These are phyloP conservation scores for Augochlorella aurata DNA, from an alignment of 2,888 invertebrate genomes.

Conservation along the genomic window DNA sequence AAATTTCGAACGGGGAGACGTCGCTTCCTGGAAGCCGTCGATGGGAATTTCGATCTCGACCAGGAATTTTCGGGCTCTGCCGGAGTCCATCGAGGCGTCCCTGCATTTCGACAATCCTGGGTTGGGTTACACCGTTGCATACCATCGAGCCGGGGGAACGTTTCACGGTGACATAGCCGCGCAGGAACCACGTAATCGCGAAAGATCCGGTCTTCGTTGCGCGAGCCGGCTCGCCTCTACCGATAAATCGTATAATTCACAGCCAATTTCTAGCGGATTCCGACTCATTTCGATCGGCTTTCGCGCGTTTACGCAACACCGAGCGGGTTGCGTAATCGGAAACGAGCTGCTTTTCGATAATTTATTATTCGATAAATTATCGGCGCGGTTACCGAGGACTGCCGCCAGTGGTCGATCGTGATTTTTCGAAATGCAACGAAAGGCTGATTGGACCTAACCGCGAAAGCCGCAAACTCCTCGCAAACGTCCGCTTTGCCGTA, in stretches of 20 bases:
- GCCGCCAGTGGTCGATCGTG: too few relatives aligned
- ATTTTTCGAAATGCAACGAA: too few relatives aligned
- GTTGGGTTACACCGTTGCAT: constrained; percentile 64
- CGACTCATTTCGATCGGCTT: not conserved
- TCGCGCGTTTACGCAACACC: not conserved
- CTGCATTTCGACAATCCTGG: constrained; percentile 44
- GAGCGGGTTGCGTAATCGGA: not conserved
- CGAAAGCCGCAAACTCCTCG: too few relatives aligned
- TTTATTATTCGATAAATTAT: not conserved
- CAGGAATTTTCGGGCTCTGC: constrained; percentile 60
- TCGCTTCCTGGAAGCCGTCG: constrained; percentile 60
- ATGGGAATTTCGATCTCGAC: constrained; percentile 48
- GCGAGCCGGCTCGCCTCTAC: not conserved
- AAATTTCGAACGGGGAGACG: constrained; percentile 48
- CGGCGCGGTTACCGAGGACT: not conserved
- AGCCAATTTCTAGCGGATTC: constrained; percentile 1
- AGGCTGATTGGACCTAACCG: too few relatives aligned
- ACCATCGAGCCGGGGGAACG: constrained; percentile 35
- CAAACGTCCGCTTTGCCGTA: too few relatives aligned
- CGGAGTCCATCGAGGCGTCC: constrained; percentile 39
- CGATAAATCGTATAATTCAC: constrained; percentile 31
- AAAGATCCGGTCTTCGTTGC: not conserved
- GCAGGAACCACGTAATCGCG: constrained; percentile 4
- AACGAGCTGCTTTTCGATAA: not conserved
- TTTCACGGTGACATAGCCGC: not conserved